Percentiles rank a stretch among this genome's conserved stretches.
Conservation (phyloP, 2,888 invertebrate species). For the Julus scandinavius region DNA sequence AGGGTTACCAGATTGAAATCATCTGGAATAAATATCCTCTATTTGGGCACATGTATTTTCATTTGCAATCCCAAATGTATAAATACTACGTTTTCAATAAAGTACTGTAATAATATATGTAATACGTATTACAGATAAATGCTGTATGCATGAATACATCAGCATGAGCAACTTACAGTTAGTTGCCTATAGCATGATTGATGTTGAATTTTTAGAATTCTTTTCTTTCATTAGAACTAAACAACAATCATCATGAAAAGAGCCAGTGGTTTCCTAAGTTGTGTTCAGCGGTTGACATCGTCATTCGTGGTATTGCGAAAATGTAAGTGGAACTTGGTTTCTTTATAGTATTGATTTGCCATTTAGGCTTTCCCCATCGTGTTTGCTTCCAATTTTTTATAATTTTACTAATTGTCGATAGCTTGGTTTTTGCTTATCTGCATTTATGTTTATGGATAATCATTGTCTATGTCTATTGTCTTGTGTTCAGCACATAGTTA, state of each 20-base stretch:
- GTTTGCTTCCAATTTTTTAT: background rate
- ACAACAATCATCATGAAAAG: background rate
- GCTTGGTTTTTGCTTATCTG: background rate
- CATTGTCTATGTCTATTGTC: too few species aligned
- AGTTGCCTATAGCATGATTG: too few species aligned
- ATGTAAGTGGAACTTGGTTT: background rate
- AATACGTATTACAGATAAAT: too few species aligned
- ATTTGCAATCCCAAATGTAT: too few species aligned
- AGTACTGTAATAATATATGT: too few species aligned
- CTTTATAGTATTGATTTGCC: background rate
- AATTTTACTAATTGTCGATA: background rate
- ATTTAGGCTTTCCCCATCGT: background rate
- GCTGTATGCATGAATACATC: too few species aligned
- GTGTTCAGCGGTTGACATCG: conserved; percentile 1
- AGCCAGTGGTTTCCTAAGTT: background rate
- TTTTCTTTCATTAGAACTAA: background rate
- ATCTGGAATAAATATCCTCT: too few species aligned
- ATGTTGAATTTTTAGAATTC: background rate
- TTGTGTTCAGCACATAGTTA: too few species aligned
- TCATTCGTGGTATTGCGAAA: background rate
- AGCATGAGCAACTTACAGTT: too few species aligned
- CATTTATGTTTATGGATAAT: background rate
- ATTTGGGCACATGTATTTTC: too few species aligned
- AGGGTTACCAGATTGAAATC: too few species aligned
- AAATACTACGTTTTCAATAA: too few species aligned